phyloP scores from a whole-genome alignment of 2,888 invertebrate genomes.

The Allolobophora icterica region DNA sequence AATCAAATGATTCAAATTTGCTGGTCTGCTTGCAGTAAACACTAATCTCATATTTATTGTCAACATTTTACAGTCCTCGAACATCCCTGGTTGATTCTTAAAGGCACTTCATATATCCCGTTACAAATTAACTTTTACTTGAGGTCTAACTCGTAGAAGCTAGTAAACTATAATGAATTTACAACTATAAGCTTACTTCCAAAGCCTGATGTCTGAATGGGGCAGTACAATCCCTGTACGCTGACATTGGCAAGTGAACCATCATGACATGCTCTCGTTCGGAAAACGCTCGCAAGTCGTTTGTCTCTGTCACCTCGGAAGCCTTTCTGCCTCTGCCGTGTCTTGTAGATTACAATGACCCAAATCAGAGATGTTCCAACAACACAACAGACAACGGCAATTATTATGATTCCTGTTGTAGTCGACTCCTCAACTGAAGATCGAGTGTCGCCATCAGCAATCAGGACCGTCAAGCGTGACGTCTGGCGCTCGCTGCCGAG shows the following conservation, averaged over 20 bases:
- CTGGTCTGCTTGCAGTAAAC: neutral
- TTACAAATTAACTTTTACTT: too few species aligned
- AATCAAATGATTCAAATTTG: neutral
- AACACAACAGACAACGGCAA: conserved; percentile 87
- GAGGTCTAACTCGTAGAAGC: too few species aligned
- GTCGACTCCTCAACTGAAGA: conserved; percentile 72
- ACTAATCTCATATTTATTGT: neutral
- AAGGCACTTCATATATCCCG: too few species aligned
- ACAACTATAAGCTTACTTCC: neutral
- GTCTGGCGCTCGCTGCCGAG: conserved; percentile 73
- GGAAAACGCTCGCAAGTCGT: neutral
- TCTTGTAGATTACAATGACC: conserved; percentile 88
- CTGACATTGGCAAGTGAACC: neutral
- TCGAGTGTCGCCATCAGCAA: neutral
- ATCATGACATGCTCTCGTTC: neutral
- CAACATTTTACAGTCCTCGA: too few species aligned
- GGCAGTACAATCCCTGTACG: conserved; percentile 23
- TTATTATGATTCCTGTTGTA: conserved; percentile 84
- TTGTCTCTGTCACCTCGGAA: neutral
- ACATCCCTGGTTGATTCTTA: too few species aligned
- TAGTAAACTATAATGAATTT: neutral
- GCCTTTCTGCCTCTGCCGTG: conserved; percentile 69
- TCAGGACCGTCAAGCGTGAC: neutral
- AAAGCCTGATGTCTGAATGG: neutral
- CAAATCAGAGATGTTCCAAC: conserved; percentile 89